Evolutionary conservation across 2,113 vertebrate genomes (phyloP).

Genomic region (Saguinus midas): DNA sequence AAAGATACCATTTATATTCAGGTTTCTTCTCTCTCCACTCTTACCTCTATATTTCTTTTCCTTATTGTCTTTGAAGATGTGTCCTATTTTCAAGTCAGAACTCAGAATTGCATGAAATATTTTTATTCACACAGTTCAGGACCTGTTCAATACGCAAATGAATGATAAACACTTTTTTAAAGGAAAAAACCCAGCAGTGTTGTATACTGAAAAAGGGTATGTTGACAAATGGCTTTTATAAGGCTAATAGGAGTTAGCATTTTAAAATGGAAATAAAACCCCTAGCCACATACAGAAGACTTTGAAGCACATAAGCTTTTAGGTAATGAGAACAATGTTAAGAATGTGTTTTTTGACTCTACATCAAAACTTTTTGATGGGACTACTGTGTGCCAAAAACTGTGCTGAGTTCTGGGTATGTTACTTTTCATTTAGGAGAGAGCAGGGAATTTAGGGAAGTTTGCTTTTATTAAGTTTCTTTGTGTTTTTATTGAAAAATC

Average conservation of each 20-base stretch:
- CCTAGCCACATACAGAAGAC: neutral
- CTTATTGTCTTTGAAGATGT: slow-evolving; percentile 38
- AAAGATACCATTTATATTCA: slow-evolving; percentile 19
- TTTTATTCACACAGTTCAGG: neutral
- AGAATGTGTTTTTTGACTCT: neutral
- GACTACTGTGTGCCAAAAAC: neutral
- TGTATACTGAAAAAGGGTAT: neutral
- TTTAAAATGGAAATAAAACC: neutral
- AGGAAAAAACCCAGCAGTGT: neutral
- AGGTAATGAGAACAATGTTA: neutral
- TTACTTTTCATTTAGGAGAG: neutral
- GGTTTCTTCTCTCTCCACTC: neutral
- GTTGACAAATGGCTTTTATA: neutral
- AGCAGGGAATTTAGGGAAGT: neutral
- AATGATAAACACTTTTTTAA: slow-evolving; percentile 24
- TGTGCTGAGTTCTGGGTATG: neutral
- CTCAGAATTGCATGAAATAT: neutral
- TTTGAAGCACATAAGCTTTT: neutral
- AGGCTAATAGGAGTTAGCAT: neutral
- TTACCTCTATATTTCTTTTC: neutral
- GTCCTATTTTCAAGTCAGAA: slow-evolving; percentile 53
- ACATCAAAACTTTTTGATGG: neutral
- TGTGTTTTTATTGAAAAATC: slow-evolving; percentile 6
- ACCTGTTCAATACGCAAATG: neutral
- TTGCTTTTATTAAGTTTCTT: neutral